phyloP scores from a whole-genome alignment of 92 coral and sea anemone species.

The Porites rus region DNA sequence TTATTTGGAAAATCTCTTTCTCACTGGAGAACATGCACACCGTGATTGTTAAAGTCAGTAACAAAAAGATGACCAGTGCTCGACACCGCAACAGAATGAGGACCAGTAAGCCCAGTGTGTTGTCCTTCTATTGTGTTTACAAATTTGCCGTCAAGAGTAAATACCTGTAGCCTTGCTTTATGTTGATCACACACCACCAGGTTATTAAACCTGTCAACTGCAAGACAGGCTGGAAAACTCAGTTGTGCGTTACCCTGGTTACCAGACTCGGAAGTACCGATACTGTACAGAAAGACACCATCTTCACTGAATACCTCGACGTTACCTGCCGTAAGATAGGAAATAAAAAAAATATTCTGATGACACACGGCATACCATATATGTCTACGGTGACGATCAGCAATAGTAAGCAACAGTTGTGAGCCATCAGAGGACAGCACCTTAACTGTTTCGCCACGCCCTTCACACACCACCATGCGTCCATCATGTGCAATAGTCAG shows the following conservation, averaged over 20 bases:
- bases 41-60: no score
- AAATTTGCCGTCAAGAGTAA: slow-evolving; percentile 13
- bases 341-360: slow-evolving; percentile 10
- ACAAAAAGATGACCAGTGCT: no score
- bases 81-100: background rate
- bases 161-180: background rate
- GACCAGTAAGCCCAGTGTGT: background rate
- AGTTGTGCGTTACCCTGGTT: slow-evolving; percentile 19
- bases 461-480: background rate
- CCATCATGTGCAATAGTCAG: slow-evolving; percentile 6
- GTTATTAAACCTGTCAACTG: slow-evolving; percentile 48
- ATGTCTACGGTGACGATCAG: background rate
- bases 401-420: no score
- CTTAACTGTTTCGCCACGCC: slow-evolving; percentile 8
- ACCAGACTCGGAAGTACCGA: slow-evolving; percentile 35
- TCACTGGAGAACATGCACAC: no score
- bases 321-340: background rate
- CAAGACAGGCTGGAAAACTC: slow-evolving; percentile 50
- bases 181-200: slow-evolving; percentile 23
- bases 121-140: background rate
- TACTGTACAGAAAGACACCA: slow-evolving; percentile 46
- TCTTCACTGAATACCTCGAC: slow-evolving; percentile 63
- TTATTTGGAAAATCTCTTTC: no score
- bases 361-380: slow-evolving; percentile 15
- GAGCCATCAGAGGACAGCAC: slow-evolving; percentile 9